Evolutionary conservation across 2,888 invertebrate genomes (phyloP).

Genomic region (Coleophora deauratella): DNA sequence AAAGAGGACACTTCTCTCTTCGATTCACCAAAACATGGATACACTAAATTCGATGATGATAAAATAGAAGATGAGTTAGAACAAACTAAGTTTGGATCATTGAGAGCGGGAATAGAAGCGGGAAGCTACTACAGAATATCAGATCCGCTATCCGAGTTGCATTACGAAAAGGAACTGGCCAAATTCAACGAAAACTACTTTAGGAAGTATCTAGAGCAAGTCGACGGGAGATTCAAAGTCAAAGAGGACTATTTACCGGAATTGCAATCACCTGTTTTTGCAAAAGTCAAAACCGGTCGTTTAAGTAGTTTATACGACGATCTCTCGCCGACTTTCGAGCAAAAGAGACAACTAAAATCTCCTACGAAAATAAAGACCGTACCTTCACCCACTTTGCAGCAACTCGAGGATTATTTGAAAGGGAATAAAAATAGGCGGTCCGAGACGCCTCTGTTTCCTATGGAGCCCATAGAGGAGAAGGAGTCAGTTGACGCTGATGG

Average conservation of each 20-base stretch:
- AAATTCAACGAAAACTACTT: constrained; percentile 64
- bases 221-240: constrained; percentile 47
- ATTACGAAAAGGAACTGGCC: constrained; percentile 60
- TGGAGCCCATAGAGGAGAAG: constrained; percentile 67
- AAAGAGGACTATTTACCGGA: constrained; percentile 64
- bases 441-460: constrained; percentile 64
- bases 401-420: constrained; percentile 63
- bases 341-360: constrained; percentile 42
- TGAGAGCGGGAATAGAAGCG: constrained; percentile 45
- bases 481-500: constrained; percentile 48
- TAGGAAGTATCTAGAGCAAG: constrained; percentile 52
- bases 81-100: constrained; percentile 61
- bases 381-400: constrained; percentile 60
- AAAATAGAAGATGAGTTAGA: constrained; percentile 46
- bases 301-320: constrained; percentile 54
- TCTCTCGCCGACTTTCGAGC: constrained; percentile 48
- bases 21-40: constrained; percentile 37
- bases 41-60: constrained; percentile 38
- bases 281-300: constrained; percentile 57
- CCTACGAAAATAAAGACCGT: constrained; percentile 53
- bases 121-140: constrained; percentile 57
- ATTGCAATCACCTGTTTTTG: constrained; percentile 62
- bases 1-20: constrained; percentile 37
- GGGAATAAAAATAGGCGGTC: constrained; percentile 45
- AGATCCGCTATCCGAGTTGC: constrained; percentile 52